These are phyloP conservation scores for Xiphophorus birchmanni DNA, from an alignment of 2,797 vertebrate species.

Conservation along the genomic window DNA sequence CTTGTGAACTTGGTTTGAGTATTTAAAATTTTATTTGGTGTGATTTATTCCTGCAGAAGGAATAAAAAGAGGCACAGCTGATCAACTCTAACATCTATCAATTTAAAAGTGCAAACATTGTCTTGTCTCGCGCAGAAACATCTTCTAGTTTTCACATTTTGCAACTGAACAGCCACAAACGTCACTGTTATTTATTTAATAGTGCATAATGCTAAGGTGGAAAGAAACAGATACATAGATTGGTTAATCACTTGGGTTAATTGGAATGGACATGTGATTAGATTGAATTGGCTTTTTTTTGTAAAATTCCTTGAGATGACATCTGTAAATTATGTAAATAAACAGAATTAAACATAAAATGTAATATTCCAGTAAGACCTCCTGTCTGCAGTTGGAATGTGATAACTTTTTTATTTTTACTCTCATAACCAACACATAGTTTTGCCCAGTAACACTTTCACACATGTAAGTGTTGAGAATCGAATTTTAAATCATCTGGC, in stretches of 20 bases:
- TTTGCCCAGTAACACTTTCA: background rate
- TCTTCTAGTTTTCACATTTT: background rate
- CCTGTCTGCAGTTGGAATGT: background rate
- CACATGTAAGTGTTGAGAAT: background rate
- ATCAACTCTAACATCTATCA: background rate
- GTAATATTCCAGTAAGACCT: background rate
- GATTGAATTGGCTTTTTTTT: background rate
- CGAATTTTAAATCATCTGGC: background rate
- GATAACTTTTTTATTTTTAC: background rate
- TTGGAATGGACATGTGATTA: background rate
- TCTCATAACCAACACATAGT: background rate
- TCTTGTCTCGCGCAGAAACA: background rate
- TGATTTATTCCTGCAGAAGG: background rate
- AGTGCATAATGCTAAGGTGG: background rate
- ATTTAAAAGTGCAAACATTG: background rate
- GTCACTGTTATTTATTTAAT: background rate
- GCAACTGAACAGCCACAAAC: background rate
- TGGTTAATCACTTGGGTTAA: background rate
- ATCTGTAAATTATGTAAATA: background rate
- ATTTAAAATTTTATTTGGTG: slow-evolving; percentile 1
- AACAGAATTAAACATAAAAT: background rate
- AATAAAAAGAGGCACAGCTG: background rate
- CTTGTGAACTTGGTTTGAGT: background rate
- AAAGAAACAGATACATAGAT: background rate
- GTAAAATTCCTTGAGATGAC: background rate